Conservation (phyloP, 2,888 invertebrate genomes). For the Eilema caniola region DNA sequence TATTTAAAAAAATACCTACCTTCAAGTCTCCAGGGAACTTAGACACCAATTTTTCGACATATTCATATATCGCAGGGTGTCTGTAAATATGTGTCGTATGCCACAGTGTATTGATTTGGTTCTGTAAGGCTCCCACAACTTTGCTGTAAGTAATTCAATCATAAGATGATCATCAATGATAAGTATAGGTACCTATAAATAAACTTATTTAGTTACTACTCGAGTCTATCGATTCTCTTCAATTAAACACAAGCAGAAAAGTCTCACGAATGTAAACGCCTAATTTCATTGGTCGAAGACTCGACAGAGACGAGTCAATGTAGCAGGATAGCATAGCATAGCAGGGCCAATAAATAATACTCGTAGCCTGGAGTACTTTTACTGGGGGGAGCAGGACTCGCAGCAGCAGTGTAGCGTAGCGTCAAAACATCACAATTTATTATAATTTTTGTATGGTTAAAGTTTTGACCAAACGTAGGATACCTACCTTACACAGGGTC, state of each 20-base stretch:
- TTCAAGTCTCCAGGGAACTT: conserved; percentile 96
- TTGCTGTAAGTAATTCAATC: conserved; percentile 87
- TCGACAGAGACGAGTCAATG: background rate
- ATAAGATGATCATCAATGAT: background rate
- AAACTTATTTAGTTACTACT: too few species aligned
- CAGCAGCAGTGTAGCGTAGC: too few species aligned
- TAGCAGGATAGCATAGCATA: too few species aligned
- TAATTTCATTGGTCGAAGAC: background rate
- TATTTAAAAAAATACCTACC: conserved; percentile 76
- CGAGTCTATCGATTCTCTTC: background rate
- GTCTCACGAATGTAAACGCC: background rate
- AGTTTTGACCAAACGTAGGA: too few species aligned
- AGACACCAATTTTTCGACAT: conserved; percentile 92
- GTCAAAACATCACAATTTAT: too few species aligned
- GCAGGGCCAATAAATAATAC: too few species aligned
- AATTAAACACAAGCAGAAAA: too few species aligned
- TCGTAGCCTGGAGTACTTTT: too few species aligned
- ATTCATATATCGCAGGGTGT: conserved; percentile 96
- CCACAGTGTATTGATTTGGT: conserved; percentile 94
- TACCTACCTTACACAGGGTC: too few species aligned
- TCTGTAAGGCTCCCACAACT: conserved; percentile 92
- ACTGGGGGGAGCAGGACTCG: too few species aligned
- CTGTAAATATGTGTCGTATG: conserved; percentile 97
- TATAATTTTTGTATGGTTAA: too few species aligned
- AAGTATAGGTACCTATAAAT: too few species aligned